phyloP scores from a whole-genome alignment of 2,888 invertebrate genomes.

The Tuberolachnus salignus region DNA sequence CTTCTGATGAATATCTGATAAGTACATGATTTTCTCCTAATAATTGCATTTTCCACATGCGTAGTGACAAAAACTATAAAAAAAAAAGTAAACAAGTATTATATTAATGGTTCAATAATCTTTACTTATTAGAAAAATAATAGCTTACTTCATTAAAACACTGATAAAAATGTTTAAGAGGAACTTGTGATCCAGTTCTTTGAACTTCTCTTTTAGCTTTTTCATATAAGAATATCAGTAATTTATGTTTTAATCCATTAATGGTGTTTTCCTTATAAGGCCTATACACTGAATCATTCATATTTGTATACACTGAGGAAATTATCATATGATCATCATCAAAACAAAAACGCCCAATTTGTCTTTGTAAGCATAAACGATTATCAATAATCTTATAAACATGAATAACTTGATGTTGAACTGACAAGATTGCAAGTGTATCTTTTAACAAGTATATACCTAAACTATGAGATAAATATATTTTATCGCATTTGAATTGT shows the following conservation, averaged over 20 bases:
- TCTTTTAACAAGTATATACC: no score
- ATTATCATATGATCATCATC: conserved; percentile 80
- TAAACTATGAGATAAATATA: no score
- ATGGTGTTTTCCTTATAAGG: conserved; percentile 81
- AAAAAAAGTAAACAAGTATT: conserved; percentile 17
- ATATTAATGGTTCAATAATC: not conserved
- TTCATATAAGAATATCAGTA: conserved; percentile 80
- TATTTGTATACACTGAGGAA: conserved; percentile 69
- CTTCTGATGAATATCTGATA: conserved; percentile 91
- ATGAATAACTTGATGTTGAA: no score
- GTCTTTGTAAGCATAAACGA: no score
- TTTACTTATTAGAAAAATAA: not conserved
- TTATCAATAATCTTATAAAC: no score
- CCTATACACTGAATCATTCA: conserved; percentile 65
- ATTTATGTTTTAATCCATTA: conserved; percentile 84
- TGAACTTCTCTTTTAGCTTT: conserved; percentile 73
- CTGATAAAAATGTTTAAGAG: conserved; percentile 82
- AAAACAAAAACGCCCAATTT: no score
- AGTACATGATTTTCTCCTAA: conserved; percentile 82
- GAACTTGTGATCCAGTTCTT: conserved; percentile 70
- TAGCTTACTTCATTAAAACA: conserved; percentile 76
- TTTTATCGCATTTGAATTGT: no score
- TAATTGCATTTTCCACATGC: no score
- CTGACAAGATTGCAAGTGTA: no score
- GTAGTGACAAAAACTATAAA: conserved; percentile 76